Conservation (phyloP, 1,140 invertebrate genomes). For the Drosophila carrolli region DNA sequence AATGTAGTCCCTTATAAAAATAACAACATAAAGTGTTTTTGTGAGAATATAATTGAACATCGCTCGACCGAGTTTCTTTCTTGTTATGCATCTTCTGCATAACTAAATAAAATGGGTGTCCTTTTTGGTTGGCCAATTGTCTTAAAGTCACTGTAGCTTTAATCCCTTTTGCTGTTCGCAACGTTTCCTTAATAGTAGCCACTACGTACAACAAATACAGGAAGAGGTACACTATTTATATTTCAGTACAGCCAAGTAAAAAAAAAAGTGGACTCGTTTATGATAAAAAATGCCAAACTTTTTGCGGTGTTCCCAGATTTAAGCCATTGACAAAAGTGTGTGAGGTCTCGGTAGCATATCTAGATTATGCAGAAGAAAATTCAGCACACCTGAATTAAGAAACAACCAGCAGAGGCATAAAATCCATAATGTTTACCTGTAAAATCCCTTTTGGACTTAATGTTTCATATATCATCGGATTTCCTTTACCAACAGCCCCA, state of each 20-base stretch:
- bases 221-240: too few relatives aligned
- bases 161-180: too few relatives aligned
- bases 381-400: background rate
- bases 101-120: background rate
- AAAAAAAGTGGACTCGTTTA: too few relatives aligned
- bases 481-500: constrained; percentile 9
- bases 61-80: constrained; percentile 21
- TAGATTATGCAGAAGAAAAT: too few relatives aligned
- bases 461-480: constrained; percentile 31
- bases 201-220: too few relatives aligned
- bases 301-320: too few relatives aligned
- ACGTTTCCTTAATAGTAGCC: too few relatives aligned
- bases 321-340: too few relatives aligned
- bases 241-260: too few relatives aligned
- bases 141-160: constrained; percentile 2
- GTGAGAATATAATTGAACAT: constrained; percentile 45
- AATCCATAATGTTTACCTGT: constrained; percentile 3
- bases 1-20: constrained; percentile 2
- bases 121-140: constrained; percentile 23
- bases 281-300: too few relatives aligned
- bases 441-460: constrained; percentile 11
- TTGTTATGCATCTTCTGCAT: background rate
- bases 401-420: background rate
- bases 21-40: constrained; percentile 39
- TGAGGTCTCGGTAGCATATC: too few relatives aligned